Evolutionary conservation across 2,113 vertebrate genomes (phyloP).

Genomic region (Macroglossus sobrinus): DNA sequence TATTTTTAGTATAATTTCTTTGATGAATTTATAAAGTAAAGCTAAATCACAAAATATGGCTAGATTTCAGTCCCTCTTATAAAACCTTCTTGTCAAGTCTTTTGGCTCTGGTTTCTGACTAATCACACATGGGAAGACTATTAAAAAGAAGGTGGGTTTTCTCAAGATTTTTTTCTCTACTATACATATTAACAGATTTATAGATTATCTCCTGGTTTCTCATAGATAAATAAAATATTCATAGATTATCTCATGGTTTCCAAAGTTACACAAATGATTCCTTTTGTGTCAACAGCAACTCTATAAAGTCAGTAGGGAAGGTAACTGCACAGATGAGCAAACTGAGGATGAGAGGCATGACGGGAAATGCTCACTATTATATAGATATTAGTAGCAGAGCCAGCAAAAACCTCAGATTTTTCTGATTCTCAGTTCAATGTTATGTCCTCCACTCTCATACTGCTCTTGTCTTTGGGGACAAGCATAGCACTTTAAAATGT

Average conservation of each 20-base stretch:
- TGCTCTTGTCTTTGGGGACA: background rate
- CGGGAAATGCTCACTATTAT: background rate
- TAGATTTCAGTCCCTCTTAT: background rate
- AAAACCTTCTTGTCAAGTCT: background rate
- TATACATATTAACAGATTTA: background rate
- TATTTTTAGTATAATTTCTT: constrained; percentile 23
- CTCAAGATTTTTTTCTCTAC: background rate
- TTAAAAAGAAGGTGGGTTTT: background rate
- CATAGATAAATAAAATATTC: background rate
- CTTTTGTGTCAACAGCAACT: background rate
- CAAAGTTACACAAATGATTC: background rate
- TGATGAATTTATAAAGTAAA: background rate
- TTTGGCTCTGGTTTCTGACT: constrained; percentile 5
- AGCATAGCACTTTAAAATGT: background rate
- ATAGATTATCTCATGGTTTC: background rate
- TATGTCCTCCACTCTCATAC: background rate
- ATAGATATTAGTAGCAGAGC: background rate
- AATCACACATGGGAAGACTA: background rate
- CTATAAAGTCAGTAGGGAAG: background rate
- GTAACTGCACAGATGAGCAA: background rate
- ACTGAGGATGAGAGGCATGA: background rate
- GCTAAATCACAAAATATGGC: background rate
- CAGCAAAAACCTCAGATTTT: background rate
- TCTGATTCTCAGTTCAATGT: background rate
- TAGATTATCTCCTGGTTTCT: background rate